Conservation (phyloP, 1,140 invertebrate species). For the Atta colombica region DNA sequence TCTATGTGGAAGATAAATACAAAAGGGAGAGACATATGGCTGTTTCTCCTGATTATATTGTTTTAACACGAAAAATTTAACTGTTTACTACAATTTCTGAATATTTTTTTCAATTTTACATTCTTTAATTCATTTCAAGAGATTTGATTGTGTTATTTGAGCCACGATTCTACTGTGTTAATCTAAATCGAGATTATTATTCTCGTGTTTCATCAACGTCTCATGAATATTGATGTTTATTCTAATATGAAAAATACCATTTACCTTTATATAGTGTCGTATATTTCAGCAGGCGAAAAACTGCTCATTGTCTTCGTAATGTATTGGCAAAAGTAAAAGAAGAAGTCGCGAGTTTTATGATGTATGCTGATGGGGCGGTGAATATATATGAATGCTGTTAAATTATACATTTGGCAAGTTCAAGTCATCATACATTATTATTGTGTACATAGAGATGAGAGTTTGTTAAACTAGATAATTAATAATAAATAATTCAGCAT, state of each 20-base stretch:
- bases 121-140: too few relatives aligned
- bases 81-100: too few relatives aligned
- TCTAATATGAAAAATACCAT: background rate
- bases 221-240: slow-evolving; percentile 31
- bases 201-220: background rate
- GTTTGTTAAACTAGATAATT: background rate
- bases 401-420: slow-evolving; percentile 29
- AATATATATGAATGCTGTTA: slow-evolving; percentile 39
- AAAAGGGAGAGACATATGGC: background rate
- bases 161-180: background rate
- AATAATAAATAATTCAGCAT: slow-evolving; percentile 23
- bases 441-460: background rate
- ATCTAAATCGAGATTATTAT: background rate
- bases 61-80: too few relatives aligned
- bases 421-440: background rate
- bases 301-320: slow-evolving; percentile 18
- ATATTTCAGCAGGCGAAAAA: background rate
- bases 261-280: background rate
- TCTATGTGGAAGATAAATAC: background rate
- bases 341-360: background rate
- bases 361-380: background rate
- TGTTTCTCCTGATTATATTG: too few relatives aligned
- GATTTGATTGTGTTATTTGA: background rate
- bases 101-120: too few relatives aligned
- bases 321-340: background rate